phyloP scores from a whole-genome alignment of 2,888 invertebrate species.

The Cyclophora albipunctata region DNA sequence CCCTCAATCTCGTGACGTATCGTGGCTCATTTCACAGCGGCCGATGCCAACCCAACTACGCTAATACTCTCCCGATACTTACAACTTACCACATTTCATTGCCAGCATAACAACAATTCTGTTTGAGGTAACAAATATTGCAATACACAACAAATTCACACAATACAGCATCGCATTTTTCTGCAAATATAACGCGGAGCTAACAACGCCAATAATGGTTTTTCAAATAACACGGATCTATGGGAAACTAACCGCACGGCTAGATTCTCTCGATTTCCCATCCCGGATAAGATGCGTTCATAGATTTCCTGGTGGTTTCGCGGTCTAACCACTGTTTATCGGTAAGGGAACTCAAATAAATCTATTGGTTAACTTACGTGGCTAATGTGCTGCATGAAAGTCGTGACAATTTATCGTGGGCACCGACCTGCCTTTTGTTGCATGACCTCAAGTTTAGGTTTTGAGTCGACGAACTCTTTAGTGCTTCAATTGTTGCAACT shows the following conservation, averaged over 20 bases:
- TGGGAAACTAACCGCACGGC: constrained; percentile 62
- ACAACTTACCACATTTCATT: neutral
- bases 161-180: too few species aligned
- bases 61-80: neutral
- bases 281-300: constrained; percentile 59
- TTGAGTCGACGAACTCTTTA: constrained; percentile 36
- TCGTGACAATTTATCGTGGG: constrained; percentile 59
- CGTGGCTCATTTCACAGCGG: constrained; percentile 59
- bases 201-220: constrained; percentile 64
- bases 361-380: constrained; percentile 48
- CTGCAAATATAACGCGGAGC: constrained; percentile 41
- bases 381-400: constrained; percentile 51
- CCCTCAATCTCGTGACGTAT: constrained; percentile 55
- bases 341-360: constrained; percentile 59
- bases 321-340: constrained; percentile 65
- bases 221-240: constrained; percentile 63
- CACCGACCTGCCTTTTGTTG: constrained; percentile 37
- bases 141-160: neutral
- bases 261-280: constrained; percentile 62
- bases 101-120: neutral
- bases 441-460: constrained; percentile 39
- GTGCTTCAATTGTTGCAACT: constrained; percentile 9
- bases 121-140: neutral
- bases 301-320: constrained; percentile 68
- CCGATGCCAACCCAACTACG: neutral